Percentiles rank a stretch among this genome's conserved stretches.
These are phyloP conservation scores for Stictocephala bisonia DNA, from an alignment of 2,888 invertebrate genomes.

Conservation along the genomic window DNA sequence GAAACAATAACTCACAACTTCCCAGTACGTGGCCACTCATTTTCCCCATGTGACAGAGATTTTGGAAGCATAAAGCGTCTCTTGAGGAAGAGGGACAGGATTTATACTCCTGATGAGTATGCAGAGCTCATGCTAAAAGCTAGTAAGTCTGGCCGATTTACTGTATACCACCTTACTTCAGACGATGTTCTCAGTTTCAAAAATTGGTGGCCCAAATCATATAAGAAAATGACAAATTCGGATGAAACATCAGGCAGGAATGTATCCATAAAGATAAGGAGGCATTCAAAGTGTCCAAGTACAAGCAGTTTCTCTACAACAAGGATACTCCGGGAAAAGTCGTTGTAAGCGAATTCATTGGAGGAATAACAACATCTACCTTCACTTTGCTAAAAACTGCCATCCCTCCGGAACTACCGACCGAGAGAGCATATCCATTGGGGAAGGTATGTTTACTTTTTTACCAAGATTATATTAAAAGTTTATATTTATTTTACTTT, in stretches of 20 bases:
- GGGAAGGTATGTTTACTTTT: slow-evolving; percentile 29
- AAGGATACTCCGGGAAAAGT: slow-evolving; percentile 30
- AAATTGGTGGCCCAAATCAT: slow-evolving; percentile 38
- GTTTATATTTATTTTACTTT: slow-evolving; percentile 11
- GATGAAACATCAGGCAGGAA: slow-evolving; percentile 40
- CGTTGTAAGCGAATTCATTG: slow-evolving; percentile 18
- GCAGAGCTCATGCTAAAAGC: slow-evolving; percentile 25
- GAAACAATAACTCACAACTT: slow-evolving; percentile 36
- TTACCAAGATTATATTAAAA: slow-evolving; percentile 2
- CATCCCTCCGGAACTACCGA: slow-evolving; percentile 30
- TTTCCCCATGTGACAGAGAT: slow-evolving; percentile 35
- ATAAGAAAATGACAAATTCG: slow-evolving; percentile 29
- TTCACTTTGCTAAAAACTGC: slow-evolving; percentile 15
- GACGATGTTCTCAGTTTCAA: slow-evolving; percentile 33
- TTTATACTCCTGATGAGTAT: slow-evolving; percentile 35
- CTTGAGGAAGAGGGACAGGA: slow-evolving; percentile 36
- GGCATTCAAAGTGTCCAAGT: slow-evolving; percentile 40
- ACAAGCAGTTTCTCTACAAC: slow-evolving; percentile 29
- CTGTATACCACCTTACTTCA: slow-evolving; percentile 33
- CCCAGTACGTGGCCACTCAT: slow-evolving; percentile 39
- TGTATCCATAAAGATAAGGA: slow-evolving; percentile 28
- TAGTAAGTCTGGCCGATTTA: slow-evolving; percentile 29
- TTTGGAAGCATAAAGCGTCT: slow-evolving; percentile 33
- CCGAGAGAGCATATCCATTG: slow-evolving; percentile 24
- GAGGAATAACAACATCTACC: slow-evolving; percentile 22